A percentile compares a stretch with the other conserved stretches of the same genome.
Evolutionary conservation across 2,888 invertebrate species (phyloP).

Genomic region (Bruchidius siliquastri): DNA sequence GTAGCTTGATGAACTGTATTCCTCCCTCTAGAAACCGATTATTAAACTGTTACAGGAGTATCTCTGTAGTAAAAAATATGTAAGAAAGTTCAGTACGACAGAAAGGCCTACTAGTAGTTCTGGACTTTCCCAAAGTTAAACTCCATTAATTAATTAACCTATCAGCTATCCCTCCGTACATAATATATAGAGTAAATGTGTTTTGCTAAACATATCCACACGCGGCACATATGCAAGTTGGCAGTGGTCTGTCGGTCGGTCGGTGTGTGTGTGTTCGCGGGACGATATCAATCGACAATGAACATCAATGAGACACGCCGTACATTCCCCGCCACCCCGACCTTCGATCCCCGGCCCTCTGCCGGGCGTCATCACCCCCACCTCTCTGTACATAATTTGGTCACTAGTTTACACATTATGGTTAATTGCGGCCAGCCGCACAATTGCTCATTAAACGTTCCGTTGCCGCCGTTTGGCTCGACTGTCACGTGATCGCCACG

Average conservation of each 20-base stretch:
- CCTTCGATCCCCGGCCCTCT: background rate
- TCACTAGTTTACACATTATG: conserved; percentile 51
- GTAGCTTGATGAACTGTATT: too few relatives aligned
- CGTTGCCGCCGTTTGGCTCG: conserved; percentile 26
- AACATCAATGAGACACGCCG: conserved; percentile 41
- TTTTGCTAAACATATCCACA: conserved; percentile 37
- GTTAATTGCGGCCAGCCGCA: conserved; percentile 49
- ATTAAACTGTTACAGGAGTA: too few relatives aligned
- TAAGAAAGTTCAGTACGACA: too few relatives aligned
- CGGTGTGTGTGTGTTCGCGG: conserved; percentile 1
- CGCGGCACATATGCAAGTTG: background rate
- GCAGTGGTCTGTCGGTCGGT: conserved; percentile 11
- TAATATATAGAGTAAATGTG: conserved; percentile 36
- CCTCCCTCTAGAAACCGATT: too few relatives aligned
- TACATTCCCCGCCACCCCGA: background rate
- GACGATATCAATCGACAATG: conserved; percentile 44
- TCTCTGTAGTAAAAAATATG: too few relatives aligned
- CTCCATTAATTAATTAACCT: background rate
- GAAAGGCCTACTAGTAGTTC: too few relatives aligned
- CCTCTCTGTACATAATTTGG: conserved; percentile 48
- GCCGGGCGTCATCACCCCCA: conserved; percentile 18
- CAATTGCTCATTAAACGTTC: conserved; percentile 48
- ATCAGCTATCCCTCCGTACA: background rate
- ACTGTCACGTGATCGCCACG: conserved; percentile 44
- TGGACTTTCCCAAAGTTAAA: too few relatives aligned